phyloP scores from a whole-genome alignment of 2,113 vertebrate species.

The Hippocampus guttulatus region DNA sequence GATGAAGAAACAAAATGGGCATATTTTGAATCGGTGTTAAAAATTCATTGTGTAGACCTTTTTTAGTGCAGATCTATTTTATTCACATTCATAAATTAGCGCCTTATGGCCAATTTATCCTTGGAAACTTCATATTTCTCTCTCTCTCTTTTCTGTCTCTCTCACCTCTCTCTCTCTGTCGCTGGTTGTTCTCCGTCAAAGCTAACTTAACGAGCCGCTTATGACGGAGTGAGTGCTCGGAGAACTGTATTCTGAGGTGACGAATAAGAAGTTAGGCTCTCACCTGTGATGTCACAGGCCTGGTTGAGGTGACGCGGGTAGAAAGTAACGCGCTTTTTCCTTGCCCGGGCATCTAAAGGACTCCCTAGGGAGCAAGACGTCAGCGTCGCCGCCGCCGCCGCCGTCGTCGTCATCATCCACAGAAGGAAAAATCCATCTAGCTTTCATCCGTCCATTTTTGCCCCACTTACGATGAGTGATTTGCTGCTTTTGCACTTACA shows the following conservation, averaged over 20 bases:
- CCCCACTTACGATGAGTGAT: constrained; percentile 7
- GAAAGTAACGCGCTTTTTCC: constrained; percentile 35
- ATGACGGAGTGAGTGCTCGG: not conserved
- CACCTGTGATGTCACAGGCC: constrained; percentile 44
- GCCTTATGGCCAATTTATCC: no score
- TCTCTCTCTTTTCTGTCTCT: no score
- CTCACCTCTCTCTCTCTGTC: no score
- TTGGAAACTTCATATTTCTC: no score
- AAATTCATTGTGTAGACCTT: no score
- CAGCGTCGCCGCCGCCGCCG: constrained; percentile 13
- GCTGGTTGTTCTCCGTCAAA: not conserved
- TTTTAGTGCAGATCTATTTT: no score
- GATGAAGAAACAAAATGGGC: no score
- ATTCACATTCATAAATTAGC: no score
- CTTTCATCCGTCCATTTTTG: constrained; percentile 23
- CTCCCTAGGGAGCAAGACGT: constrained; percentile 32
- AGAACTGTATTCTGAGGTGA: constrained; percentile 21
- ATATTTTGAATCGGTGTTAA: no score
- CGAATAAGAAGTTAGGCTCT: constrained; percentile 36
- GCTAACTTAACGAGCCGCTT: not conserved
- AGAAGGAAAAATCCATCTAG: constrained; percentile 9
- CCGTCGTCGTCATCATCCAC: constrained; percentile 7
- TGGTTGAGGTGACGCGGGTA: constrained; percentile 8
- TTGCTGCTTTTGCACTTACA: not conserved
- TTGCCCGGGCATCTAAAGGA: constrained; percentile 20